phyloP scores from a whole-genome alignment of 2,888 invertebrate species.

The Phasia obesa region DNA sequence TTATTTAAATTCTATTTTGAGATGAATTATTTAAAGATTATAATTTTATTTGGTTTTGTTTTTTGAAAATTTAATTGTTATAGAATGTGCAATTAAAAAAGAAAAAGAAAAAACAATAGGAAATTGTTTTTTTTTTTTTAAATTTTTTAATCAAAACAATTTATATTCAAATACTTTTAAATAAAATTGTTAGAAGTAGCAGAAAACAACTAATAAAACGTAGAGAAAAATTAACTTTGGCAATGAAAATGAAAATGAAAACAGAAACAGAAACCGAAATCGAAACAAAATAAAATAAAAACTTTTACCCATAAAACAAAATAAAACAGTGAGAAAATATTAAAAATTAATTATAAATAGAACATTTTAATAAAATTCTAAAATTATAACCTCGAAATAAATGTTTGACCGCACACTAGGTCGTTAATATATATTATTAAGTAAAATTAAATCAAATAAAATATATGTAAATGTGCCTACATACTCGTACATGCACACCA shows the following conservation, averaged over 20 bases:
- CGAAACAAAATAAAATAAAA: constrained; percentile 24
- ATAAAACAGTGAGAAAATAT: constrained; percentile 12
- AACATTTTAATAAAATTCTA: not conserved
- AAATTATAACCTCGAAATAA: constrained; percentile 8
- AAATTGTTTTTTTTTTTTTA: constrained; percentile 23
- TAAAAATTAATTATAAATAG: not conserved
- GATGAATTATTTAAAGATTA: constrained; percentile 9
- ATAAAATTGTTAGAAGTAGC: constrained; percentile 4
- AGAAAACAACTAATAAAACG: not conserved
- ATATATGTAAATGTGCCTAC: no score
- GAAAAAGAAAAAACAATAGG: not conserved
- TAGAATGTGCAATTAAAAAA: not conserved
- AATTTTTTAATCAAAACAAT: constrained; percentile 22
- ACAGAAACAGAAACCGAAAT: not conserved
- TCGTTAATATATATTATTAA: constrained; percentile 5
- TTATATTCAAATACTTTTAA: constrained; percentile 41
- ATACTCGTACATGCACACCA: no score
- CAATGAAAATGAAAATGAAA: constrained; percentile 50
- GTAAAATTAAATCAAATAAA: not conserved
- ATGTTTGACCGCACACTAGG: constrained; percentile 25
- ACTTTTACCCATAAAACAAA: constrained; percentile 26
- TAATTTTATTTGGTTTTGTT: not conserved
- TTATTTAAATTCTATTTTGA: not conserved
- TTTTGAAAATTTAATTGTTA: constrained; percentile 16
- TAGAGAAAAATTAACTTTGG: constrained; percentile 41